Conservation (phyloP, 2,888 invertebrate genomes). For the Melitaea athalia region DNA sequence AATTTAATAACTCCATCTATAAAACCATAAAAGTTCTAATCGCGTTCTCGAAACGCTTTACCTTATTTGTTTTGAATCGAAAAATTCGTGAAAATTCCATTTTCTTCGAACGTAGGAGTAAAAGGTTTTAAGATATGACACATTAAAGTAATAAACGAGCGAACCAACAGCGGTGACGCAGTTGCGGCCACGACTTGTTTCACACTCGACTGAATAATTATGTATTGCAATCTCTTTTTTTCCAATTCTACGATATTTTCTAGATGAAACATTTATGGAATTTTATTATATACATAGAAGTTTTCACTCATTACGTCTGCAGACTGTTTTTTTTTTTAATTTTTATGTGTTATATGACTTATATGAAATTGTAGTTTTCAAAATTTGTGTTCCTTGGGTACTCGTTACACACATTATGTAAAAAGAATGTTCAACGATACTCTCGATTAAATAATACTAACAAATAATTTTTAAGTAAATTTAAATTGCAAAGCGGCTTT, state of each 20-base stretch:
- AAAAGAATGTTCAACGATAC: not conserved
- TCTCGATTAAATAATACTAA: conserved; percentile 9
- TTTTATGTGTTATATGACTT: not conserved
- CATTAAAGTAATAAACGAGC: conserved; percentile 21
- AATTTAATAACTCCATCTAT: not conserved
- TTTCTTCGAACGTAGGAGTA: not conserved
- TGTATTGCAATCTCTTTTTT: conserved; percentile 36
- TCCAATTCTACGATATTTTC: conserved; percentile 27
- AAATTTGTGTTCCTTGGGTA: not conserved
- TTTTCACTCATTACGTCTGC: not conserved
- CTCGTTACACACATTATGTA: not conserved
- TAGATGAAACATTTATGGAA: conserved; percentile 20
- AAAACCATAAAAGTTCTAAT: not conserved
- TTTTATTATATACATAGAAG: not conserved
- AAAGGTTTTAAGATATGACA: conserved; percentile 21
- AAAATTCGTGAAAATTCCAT: conserved; percentile 3
- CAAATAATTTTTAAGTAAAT: conserved; percentile 12
- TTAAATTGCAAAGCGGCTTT: conserved; percentile 8
- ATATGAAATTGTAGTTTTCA: not conserved
- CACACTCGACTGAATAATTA: conserved; percentile 37
- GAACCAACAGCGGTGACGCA: conserved; percentile 28
- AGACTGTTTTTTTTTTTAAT: no score
- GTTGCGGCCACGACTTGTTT: conserved; percentile 29
- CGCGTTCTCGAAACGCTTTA: not conserved
- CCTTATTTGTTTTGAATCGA: not conserved